phyloP scores from a whole-genome alignment of 2,797 vertebrate species.

The Pseudomugil gertrudae region DNA sequence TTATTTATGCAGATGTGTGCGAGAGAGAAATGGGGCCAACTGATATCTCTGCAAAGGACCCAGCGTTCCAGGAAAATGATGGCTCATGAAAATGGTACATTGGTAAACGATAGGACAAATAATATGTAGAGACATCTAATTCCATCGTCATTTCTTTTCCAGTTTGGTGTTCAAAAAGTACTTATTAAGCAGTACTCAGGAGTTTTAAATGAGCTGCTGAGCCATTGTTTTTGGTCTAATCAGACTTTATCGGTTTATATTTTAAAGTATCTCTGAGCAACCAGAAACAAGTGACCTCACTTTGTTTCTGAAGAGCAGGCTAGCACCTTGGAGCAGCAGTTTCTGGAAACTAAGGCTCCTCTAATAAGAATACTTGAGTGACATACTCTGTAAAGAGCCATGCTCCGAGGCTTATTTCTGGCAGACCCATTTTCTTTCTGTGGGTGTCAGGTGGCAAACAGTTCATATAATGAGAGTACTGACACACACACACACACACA shows the following conservation, averaged over 20 bases:
- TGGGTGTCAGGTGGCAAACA: conserved; percentile 53
- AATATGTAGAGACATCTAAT: too few species aligned
- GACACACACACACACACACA: conserved; percentile 22
- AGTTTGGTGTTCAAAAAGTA: too few species aligned
- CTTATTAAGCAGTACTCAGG: not conserved
- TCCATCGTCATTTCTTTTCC: too few species aligned
- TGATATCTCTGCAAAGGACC: too few species aligned
- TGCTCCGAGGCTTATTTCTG: conserved; percentile 53
- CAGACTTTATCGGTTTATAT: not conserved
- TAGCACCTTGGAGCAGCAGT: not conserved
- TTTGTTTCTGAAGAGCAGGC: conserved; percentile 1
- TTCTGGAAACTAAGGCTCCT: conserved; percentile 2
- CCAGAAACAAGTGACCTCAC: not conserved
- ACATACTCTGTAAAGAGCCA: conserved; percentile 19
- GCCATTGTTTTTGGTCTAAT: not conserved
- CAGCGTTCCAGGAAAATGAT: too few species aligned
- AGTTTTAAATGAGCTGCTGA: not conserved
- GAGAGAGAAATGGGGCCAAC: too few species aligned
- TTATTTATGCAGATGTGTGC: too few species aligned
- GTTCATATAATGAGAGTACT: conserved; percentile 49
- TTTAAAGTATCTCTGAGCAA: conserved; percentile 1
- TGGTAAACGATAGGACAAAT: too few species aligned
- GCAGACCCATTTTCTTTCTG: conserved; percentile 42
- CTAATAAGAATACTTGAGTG: conserved; percentile 24
- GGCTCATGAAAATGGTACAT: too few species aligned